Evolutionary conservation across 2,797 vertebrate genomes (phyloP).

Genomic region (Sylvia borin): DNA sequence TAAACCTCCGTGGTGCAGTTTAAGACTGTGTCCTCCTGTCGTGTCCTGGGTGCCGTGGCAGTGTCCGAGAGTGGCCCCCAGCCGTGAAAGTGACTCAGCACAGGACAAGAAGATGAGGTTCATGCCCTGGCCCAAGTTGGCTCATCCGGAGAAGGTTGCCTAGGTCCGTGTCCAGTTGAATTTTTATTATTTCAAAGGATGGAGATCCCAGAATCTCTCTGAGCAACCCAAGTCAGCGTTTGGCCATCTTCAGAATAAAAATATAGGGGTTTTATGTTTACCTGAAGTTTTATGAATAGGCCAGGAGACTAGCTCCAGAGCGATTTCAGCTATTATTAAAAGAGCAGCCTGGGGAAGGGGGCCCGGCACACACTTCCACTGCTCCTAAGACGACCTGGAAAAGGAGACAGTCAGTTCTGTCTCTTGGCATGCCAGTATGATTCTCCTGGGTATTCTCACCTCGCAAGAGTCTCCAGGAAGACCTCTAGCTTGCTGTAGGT

Average conservation of each 20-base stretch:
- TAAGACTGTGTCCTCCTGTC: not conserved
- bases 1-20: not conserved
- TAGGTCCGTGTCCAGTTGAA: rapidly evolving
- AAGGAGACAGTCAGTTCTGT: too few relatives aligned
- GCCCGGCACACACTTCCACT: too few relatives aligned
- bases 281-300: too few relatives aligned
- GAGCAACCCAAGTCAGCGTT: not conserved
- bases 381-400: too few relatives aligned
- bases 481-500: too few relatives aligned
- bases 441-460: too few relatives aligned
- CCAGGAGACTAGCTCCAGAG: too few relatives aligned
- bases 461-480: too few relatives aligned
- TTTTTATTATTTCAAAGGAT: not conserved
- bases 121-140: not conserved
- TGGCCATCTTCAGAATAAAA: not conserved
- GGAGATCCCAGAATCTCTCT: not conserved
- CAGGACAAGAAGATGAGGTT: too few relatives aligned
- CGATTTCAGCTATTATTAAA: too few relatives aligned
- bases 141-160: not conserved
- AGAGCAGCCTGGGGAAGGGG: too few relatives aligned
- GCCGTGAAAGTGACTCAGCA: rapidly evolving
- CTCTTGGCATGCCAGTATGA: too few relatives aligned
- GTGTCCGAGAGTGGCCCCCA: not conserved
- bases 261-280: not conserved
- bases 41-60: not conserved